Evolutionary conservation across 2,888 invertebrate species (phyloP), one percentile per base, ranked within the genome.

Genomic region (Drosophila setosimentum): DNA sequence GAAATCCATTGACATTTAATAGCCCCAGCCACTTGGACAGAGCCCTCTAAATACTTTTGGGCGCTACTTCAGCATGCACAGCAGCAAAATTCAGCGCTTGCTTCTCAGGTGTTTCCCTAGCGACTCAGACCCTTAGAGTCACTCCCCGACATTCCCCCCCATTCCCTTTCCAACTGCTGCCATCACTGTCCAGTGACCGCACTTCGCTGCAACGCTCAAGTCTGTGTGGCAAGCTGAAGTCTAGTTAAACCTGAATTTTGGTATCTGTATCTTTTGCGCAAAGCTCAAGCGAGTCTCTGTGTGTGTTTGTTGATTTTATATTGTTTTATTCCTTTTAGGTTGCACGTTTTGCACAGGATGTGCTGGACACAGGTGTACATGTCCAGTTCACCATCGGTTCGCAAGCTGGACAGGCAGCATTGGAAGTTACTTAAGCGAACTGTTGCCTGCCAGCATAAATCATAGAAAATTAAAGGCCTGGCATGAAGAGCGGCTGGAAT

Each of bases 1-100:
- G 83, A 90, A 90, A 90, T 91, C 90, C 91, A 90, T 91, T 90
- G 90, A 90, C 90, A 91, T 88, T 90, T 90, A 90, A 91, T 88
- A 89, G 91, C 76, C 68, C 62, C 54, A 53, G 51, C 62, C 59
- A 57, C 51, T 55, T 57, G 37, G 60, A 60, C 60, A 68, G 64
- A 64, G 67, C 67, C 61, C 73, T 72, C 78, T 80, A 77, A 78
- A 78, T 78, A 80, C 78, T 59, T 62, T 59, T 54, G 58, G 62
- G 57, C 53, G 45, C 51, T 53, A 37, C 62, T 29, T 64, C 24
- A 42, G 53, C 67, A 58, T 60, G 57, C 48, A 66, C 78, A 50
- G 51, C 51, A 24, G 35, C 45, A 37, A 30, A 66, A 50, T 61
- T 49, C 66, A 59, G 54, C 40, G 75, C 40, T 49, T 51, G n/a